A percentile compares a stretch with the other conserved stretches of the same genome.
phyloP scores from a whole-genome alignment of 53 echinoderm and acorn worm genomes.

The Astropecten irregularis region DNA sequence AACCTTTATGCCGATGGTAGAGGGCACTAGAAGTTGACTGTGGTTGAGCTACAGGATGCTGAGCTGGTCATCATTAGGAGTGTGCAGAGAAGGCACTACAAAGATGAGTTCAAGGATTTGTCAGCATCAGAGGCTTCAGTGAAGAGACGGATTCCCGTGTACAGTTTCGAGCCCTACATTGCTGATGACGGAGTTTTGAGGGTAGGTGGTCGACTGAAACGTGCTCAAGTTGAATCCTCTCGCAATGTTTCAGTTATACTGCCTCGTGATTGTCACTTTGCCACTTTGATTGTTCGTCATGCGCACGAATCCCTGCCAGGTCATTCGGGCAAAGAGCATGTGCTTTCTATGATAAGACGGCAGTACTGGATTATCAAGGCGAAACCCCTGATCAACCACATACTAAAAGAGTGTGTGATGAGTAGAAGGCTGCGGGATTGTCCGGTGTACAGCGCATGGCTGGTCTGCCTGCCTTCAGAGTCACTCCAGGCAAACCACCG shows the following conservation, averaged over 20 bases:
- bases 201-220: too few species aligned
- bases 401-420: constrained; percentile 23
- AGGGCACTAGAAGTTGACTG: too few species aligned
- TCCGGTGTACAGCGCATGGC: constrained; percentile 48
- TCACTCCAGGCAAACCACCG: constrained; percentile 42
- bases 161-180: too few species aligned
- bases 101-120: not conserved
- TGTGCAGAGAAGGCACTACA: not conserved
- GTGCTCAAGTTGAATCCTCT: too few species aligned
- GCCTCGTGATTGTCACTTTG: constrained; percentile 34
- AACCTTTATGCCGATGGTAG: too few species aligned
- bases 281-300: constrained; percentile 15
- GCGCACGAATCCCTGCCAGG: constrained; percentile 34
- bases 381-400: constrained; percentile 11
- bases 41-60: not conserved
- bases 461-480: constrained; percentile 37
- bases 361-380: constrained; percentile 38
- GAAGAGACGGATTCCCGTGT: not conserved
- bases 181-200: too few species aligned
- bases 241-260: constrained; percentile 49
- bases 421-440: constrained; percentile 10
- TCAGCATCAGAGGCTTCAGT: not conserved
- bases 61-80: not conserved
- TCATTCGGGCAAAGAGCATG: constrained; percentile 51
- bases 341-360: constrained; percentile 31